Evolutionary conservation across 2,888 invertebrate species (phyloP).

Genomic region (Melieria crassipennis): DNA sequence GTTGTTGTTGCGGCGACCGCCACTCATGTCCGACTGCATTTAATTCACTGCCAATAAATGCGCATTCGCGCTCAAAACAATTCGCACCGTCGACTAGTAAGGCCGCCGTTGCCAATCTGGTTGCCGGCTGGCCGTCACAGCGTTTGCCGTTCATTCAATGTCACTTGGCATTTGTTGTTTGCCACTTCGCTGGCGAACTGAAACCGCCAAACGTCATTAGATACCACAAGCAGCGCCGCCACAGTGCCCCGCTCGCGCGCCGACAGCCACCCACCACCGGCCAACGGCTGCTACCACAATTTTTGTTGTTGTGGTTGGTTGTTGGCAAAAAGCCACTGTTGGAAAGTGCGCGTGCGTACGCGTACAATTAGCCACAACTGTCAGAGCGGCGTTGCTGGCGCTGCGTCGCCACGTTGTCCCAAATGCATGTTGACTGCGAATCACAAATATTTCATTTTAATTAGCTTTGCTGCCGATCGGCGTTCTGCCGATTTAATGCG

Average conservation of each 20-base stretch:
- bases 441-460: slow-evolving; percentile 59
- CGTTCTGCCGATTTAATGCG: slow-evolving; percentile 16
- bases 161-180: slow-evolving; percentile 50
- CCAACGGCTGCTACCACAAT: slow-evolving; percentile 2
- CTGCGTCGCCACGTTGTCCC: slow-evolving; percentile 48
- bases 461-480: slow-evolving; percentile 19
- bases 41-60: slow-evolving; percentile 44
- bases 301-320: background rate
- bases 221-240: no score
- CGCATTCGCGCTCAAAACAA: background rate
- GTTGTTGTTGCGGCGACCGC: no score
- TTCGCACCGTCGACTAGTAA: no score
- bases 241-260: no score
- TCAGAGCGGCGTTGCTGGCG: slow-evolving; percentile 48
- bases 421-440: slow-evolving; percentile 56
- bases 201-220: slow-evolving; percentile 23
- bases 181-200: slow-evolving; percentile 34
- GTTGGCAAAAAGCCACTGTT: slow-evolving; percentile 41
- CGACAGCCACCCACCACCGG: slow-evolving; percentile 1
- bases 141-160: slow-evolving; percentile 42
- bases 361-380: slow-evolving; percentile 58
- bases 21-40: slow-evolving; percentile 51
- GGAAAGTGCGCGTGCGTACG: slow-evolving; percentile 55
- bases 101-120: no score
- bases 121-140: slow-evolving; percentile 37